Conservation (phyloP, 2,113 vertebrate genomes). For the Solea solea region DNA sequence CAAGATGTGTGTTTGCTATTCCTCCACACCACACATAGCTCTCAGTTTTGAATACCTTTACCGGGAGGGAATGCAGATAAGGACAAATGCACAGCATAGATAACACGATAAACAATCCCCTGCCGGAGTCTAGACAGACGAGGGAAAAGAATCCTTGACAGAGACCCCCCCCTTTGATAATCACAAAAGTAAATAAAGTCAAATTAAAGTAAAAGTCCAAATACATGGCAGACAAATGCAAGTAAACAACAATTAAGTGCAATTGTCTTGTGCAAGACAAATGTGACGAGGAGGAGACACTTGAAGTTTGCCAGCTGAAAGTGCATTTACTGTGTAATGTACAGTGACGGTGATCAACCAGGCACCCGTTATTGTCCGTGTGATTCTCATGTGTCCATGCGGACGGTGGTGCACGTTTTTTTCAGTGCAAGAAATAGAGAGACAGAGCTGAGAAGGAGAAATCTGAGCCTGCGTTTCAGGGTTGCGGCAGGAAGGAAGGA, state of each 20-base stretch:
- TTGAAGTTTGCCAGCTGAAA: constrained; percentile 74
- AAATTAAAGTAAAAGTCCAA: constrained; percentile 40
- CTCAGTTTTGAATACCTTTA: constrained; percentile 72
- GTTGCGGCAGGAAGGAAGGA: constrained; percentile 41
- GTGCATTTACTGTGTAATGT: constrained; percentile 77
- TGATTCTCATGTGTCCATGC: constrained; percentile 4
- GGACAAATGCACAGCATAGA: constrained; percentile 51
- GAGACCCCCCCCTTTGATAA: constrained; percentile 36
- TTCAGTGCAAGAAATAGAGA: background rate
- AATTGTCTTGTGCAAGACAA: constrained; percentile 61
- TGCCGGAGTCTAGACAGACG: constrained; percentile 44
- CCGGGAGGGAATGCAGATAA: constrained; percentile 74
- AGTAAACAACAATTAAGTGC: constrained; percentile 59
- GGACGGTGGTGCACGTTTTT: no score
- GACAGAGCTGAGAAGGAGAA: background rate
- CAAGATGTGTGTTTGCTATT: constrained; percentile 66
- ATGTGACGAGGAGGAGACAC: constrained; percentile 53
- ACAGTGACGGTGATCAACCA: constrained; percentile 48
- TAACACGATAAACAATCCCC: constrained; percentile 53
- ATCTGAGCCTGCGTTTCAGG: constrained; percentile 13
- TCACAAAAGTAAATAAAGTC: constrained; percentile 16
- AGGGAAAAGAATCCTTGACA: background rate
- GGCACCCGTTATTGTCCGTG: constrained; percentile 14
- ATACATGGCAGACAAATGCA: constrained; percentile 63
- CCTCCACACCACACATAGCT: constrained; percentile 63